Percentiles rank a stretch among this genome's conserved stretches.
Evolutionary conservation across 1,140 invertebrate genomes (phyloP).

Genomic region (Drosophila tristis): DNA sequence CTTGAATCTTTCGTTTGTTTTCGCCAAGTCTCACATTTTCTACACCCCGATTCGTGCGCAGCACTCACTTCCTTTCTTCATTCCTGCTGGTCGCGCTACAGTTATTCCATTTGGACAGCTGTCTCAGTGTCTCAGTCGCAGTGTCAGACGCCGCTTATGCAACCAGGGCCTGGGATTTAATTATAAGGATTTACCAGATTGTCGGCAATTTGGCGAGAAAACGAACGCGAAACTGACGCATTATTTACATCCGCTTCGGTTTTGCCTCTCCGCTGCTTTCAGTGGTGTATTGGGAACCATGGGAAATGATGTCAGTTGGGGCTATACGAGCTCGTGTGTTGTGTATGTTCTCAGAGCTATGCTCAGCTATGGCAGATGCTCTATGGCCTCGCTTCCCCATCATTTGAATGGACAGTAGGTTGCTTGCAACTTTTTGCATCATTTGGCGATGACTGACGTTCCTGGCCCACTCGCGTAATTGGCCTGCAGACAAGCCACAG

Average conservation of each 20-base stretch:
- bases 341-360: conserved; percentile 22
- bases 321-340: conserved; percentile 3
- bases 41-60: conserved; percentile 43
- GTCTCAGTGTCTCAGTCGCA: conserved; percentile 3
- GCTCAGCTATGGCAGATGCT: no score
- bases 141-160: conserved; percentile 26
- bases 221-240: conserved; percentile 62
- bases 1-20: conserved; percentile 69
- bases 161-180: conserved; percentile 57
- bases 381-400: background rate
- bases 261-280: conserved; percentile 9
- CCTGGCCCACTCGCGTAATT: conserved; percentile 24
- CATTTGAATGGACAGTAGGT: conserved; percentile 21
- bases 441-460: conserved; percentile 22
- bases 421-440: conserved; percentile 35
- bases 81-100: conserved; percentile 62
- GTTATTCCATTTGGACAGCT: conserved; percentile 57
- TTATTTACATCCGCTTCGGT: conserved; percentile 63
- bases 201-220: conserved; percentile 47
- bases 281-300: conserved; percentile 2
- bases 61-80: conserved; percentile 67
- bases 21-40: conserved; percentile 56
- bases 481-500: conserved; percentile 39
- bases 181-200: conserved; percentile 75
- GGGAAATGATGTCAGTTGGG: conserved; percentile 49